Base-by-base conservation (phyloP, 2,113 vertebrate genomes). In the Limanda limanda region DNA sequence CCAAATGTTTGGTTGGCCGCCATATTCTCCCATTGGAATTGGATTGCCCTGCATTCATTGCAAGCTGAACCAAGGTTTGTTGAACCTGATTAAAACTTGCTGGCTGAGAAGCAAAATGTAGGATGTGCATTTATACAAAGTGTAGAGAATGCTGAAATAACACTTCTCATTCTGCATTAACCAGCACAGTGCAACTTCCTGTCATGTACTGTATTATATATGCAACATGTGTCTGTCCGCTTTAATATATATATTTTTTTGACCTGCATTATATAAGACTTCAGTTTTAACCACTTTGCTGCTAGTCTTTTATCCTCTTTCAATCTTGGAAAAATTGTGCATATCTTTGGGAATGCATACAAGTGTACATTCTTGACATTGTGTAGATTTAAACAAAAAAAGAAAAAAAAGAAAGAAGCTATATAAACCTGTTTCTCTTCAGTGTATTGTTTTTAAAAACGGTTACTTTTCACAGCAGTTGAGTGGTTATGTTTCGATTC, bases 181-280 rank as follows among this genome's bases (percentile, higher is more conserved):
- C 94, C 93, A 93, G 84, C 86, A 89, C 91, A 95, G 95, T 95
- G 95, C 94, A 95, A 94, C 90, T 95, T 93, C 94, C 94, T 92
- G 93, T 96, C 93, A 94, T 96, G 95, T 97, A 97, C 95, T 96
- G 95, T 97, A 96, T 96, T 96, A 96, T 96, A 94, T 96, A 97
- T 95, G 93, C 95, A 95, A 96, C 92, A 84, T 93, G 89, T 89
- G 88, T 93, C 88, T 92, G 91, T 93, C 93, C 81, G 91, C 92
- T 93, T 93, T 92, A 79, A 90, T 91, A 91, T 90, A 89, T 87
- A 81, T 90, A 73, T 89, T 82, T 79, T 89, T 91, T 91, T 88
- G 77, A 92, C 79, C 91, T 90, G 86, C 89, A 90, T 94, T 91
- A 93, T 92, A 86, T 90, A 92, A 91, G 88, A 92, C 90, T 95